Evolutionary conservation across 2,113 vertebrate genomes (phyloP), one percentile per base, ranked within the genome.

Genomic region (Chlamydotis undulata): DNA sequence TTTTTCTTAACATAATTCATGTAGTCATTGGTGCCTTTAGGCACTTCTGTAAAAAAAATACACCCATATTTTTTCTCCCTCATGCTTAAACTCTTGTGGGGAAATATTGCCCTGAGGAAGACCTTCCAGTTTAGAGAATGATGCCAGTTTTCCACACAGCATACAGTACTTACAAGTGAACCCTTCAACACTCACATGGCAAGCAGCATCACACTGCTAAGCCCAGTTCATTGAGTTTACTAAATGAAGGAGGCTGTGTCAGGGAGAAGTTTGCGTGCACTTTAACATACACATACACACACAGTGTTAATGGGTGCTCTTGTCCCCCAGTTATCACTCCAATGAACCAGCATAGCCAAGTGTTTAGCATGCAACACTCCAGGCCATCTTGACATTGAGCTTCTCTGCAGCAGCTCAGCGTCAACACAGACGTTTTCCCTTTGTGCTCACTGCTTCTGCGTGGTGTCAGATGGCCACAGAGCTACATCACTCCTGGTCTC

Each of bases 171-270:
- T 65, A 24, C 1, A 45, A 80, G 22, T 14, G 39, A 90, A 45
- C 10, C 2, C 45, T 45, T 73, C 45, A 43, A 50, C 12, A 33
- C 4, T 53, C 7, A 2, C 0, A 0, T 2, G 1, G 19, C 77
- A 69, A 64, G 87, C 12, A 43, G 2, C 29, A 31, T 17, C 1
- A 4, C 35, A 19, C n/a, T 49, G 60, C 37, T 64, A 23, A 78
- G 6, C 7, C 19, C 87, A 28, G 12, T 28, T 69, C 31, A 43
- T 18, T 31, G 39, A 43, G 22, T 24, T 77, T 14, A 14, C 15
- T 45, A 41, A 73, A 11, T 24, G 19, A 63, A 4, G 52, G 29
- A 85, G 19, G 41, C 29, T 2, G 12, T 25, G 22, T 15, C 17
- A 29, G 16, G 14, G 25, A 84, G 33, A 53, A 21, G 24, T 65